Evolutionary conservation across 1,140 invertebrate genomes (phyloP), one percentile per base, ranked within the genome.

Genomic region (Zaprionus vittiger): DNA sequence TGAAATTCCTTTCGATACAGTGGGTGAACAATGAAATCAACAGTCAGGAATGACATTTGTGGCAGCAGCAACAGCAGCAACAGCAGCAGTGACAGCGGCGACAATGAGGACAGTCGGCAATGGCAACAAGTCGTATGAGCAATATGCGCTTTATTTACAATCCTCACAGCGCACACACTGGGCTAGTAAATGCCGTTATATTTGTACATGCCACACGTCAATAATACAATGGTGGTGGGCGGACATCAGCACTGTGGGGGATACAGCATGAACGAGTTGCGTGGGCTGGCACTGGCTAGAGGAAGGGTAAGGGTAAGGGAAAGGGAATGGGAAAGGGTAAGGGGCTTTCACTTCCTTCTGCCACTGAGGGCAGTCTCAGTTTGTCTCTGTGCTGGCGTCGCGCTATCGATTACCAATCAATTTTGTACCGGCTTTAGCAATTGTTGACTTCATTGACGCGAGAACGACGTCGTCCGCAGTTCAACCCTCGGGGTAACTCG

Each of bases 371-470:
- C 41, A 26, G 15, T 37, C 62, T 37, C 41, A 57, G 55, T 26
- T 52, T 49, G n/a, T 47, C 17, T 37, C 65, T 49, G 24, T 60
- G 38, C 67, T 59, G 52, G 38, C 57, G 62, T 47, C 70, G 47
- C 31, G 62, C 71, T 84, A 85, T 83, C 81, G 81, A 83, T 83
- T 83, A 83, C 81, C 81, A 84, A 83, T 84, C 81, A 77, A 77
- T 83, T 83, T 65, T 37, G 68, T 68, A 68, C 60, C 80, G 77
- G 59, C 72, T 80, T 54, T 73, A 52, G 60, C 77, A 77, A 84
- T 83, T 83, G 78, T 84, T 80, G 81, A 83, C 81, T 83, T 77
- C 65, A 80, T 77, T 77, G 73, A 74, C 37, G 37, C 37, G 34
- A 12, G 6, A 65, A 68, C 71, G 76, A 55, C 75, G 56, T 64